Percentiles rank a stretch among this genome's conserved stretches.
phyloP scores from a whole-genome alignment of 2,113 vertebrate species.

The Argyrosomus japonicus region DNA sequence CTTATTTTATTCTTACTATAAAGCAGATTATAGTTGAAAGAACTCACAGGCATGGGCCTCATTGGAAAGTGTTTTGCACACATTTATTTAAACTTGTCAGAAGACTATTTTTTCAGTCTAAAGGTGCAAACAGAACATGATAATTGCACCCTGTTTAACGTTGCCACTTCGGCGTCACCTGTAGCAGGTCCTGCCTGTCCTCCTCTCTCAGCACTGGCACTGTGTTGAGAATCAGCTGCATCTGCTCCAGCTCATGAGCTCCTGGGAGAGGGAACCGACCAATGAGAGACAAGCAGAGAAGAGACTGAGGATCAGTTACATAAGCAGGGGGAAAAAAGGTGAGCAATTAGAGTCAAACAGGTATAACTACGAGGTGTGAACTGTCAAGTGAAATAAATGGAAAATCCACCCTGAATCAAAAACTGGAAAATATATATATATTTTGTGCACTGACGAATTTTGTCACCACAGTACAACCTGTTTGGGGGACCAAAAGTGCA shows the following conservation, averaged over 20 bases:
- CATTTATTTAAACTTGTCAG: not conserved
- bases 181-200: slow-evolving; percentile 93
- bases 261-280: slow-evolving; percentile 79
- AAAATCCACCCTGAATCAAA: not conserved
- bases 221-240: slow-evolving; percentile 96
- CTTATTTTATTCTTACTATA: no score
- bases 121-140: slow-evolving; percentile 19
- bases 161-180: slow-evolving; percentile 85
- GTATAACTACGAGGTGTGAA: slow-evolving; percentile 8
- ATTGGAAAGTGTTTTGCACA: not conserved
- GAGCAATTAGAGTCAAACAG: slow-evolving; percentile 45
- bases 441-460: not conserved
- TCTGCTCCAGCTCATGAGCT: slow-evolving; percentile 97
- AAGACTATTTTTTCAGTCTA: not conserved
- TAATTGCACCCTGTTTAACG: not conserved
- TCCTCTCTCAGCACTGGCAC: slow-evolving; percentile 94
- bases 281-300: slow-evolving; percentile 43
- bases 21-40: not conserved
- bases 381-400: slow-evolving; percentile 25
- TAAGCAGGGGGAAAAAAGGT: slow-evolving; percentile 10
- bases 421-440: not conserved
- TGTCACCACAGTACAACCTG: not conserved
- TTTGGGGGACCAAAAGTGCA: not conserved
- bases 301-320: slow-evolving; percentile 41
- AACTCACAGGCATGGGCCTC: not conserved